These are phyloP conservation scores for Phoxinus phoxinus DNA, from an alignment of 2,113 vertebrate genomes.

Conservation along the genomic window DNA sequence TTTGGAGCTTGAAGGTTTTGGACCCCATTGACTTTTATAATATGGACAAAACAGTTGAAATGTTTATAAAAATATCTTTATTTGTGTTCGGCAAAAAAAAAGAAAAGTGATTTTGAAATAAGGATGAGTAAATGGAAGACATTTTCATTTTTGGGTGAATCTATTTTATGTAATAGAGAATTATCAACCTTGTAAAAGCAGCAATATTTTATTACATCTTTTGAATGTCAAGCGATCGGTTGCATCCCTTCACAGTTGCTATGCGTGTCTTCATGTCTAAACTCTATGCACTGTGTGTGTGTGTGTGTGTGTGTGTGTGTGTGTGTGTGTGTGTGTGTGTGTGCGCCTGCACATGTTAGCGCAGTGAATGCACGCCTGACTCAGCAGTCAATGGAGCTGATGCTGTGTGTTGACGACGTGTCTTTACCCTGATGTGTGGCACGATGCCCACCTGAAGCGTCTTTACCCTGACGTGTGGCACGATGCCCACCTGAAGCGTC, in stretches of 20 bases:
- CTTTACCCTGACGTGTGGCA: background rate
- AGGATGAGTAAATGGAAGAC: background rate
- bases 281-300: conserved; percentile 1
- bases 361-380: conserved; percentile 24
- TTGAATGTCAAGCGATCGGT: background rate
- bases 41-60: background rate
- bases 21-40: background rate
- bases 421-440: conserved; percentile 34
- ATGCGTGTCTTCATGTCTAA: conserved; percentile 1
- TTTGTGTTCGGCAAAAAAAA: background rate
- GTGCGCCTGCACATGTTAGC: background rate
- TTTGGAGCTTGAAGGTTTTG: background rate
- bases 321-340: conserved; percentile 17
- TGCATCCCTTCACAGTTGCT: background rate
- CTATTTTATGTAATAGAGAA: background rate
- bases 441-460: conserved; percentile 4
- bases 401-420: too few species aligned
- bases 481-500: too few species aligned
- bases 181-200: background rate
- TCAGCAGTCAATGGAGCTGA: conserved; percentile 44
- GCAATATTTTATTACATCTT: background rate
- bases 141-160: background rate
- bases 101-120: background rate
- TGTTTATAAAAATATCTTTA: background rate
- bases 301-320: conserved; percentile 16